Evolutionary conservation across 2,113 vertebrate species (phyloP).

Genomic region (Cacatua alba): DNA sequence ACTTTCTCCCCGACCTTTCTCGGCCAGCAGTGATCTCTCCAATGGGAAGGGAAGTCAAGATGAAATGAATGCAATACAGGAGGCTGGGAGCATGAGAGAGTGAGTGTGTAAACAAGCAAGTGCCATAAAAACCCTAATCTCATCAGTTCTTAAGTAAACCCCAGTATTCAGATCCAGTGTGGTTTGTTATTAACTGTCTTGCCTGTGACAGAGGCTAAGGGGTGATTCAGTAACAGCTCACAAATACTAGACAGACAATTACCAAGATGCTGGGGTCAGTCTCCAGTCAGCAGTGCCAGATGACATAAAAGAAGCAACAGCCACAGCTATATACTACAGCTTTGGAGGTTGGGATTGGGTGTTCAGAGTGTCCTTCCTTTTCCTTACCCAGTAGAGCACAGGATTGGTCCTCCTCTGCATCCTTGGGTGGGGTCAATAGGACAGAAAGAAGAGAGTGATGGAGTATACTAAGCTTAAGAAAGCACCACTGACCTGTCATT

Average conservation of each 20-base stretch:
- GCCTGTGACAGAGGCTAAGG: background rate
- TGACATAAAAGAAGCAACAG: background rate
- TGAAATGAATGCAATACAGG: background rate
- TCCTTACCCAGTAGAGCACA: background rate
- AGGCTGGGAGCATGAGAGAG: background rate
- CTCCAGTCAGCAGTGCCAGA: background rate
- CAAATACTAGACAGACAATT: background rate
- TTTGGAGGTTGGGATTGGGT: background rate
- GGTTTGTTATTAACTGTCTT: background rate
- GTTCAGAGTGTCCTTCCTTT: background rate
- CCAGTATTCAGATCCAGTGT: background rate
- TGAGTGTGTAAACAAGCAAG: background rate
- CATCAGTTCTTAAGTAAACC: background rate
- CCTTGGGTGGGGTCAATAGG: background rate
- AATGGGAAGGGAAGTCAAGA: background rate
- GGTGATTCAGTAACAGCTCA: background rate
- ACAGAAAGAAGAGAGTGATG: background rate
- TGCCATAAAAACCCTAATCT: background rate
- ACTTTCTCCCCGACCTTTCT: background rate
- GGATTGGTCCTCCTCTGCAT: background rate
- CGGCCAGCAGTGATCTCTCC: background rate
- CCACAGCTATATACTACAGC: background rate
- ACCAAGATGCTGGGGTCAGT: background rate
- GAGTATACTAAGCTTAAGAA: background rate
- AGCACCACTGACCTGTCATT: background rate